Evolutionary conservation across 2,113 vertebrate genomes (phyloP).

Genomic region (Gallinago media): DNA sequence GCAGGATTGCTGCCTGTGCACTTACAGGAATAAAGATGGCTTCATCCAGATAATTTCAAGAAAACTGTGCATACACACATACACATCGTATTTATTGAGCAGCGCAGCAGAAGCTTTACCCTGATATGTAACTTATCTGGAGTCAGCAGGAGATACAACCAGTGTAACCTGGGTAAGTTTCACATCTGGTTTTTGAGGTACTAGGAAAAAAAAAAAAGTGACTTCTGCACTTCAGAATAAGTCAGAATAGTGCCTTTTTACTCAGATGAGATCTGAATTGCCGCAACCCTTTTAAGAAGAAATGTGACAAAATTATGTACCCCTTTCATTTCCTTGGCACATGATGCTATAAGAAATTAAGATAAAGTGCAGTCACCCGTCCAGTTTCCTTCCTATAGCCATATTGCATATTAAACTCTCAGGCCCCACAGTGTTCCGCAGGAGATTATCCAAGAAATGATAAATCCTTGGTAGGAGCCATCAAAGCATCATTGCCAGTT

Average conservation of each 20-base stretch:
- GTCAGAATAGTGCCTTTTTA: no score
- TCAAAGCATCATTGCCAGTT: slow-evolving; percentile 44
- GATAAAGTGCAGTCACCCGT: neutral
- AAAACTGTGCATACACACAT: neutral
- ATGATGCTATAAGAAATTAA: neutral
- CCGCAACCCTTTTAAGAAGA: no score
- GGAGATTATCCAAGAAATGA: slow-evolving; percentile 50
- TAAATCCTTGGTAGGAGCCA: slow-evolving; percentile 27
- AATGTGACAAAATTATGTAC: no score
- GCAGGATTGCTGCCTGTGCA: neutral
- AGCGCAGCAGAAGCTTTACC: neutral
- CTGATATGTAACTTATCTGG: neutral
- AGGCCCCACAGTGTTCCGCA: slow-evolving; percentile 21
- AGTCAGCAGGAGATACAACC: neutral
- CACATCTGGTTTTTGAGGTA: neutral
- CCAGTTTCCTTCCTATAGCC: neutral
- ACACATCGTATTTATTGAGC: neutral
- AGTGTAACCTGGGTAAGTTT: neutral
- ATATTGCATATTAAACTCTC: neutral
- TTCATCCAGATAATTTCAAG: neutral
- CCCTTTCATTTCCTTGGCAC: neutral
- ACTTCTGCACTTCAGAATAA: no score
- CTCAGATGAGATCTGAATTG: no score
- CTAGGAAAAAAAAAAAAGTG: no score
- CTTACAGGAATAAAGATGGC: neutral